Evolutionary conservation across 2,113 vertebrate genomes (phyloP).

Genomic region (Oryctolagus cuniculus): mOryCun1.1 NC_091438.1:96455001-96455500

Average conservation of each 20-base stretch:
- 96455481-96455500: neutral
- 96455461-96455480: neutral
- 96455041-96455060: neutral
- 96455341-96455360: neutral
- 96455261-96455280: neutral
- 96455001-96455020: neutral
- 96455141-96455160: neutral
- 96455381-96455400: neutral
- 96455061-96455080: neutral
- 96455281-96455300: neutral
- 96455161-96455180: neutral
- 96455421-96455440: neutral
- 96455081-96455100: neutral
- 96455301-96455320: neutral
- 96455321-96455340: neutral
- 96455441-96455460: neutral
- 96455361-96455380: neutral
- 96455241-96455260: neutral
- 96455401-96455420: neutral
- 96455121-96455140: neutral
- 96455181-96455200: neutral
- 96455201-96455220: neutral
- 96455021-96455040: neutral
- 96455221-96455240: neutral
- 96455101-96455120: neutral